Percentiles rank a stretch among this genome's conserved stretches.
Conservation (phyloP, 1,140 invertebrate species). For the Drosophila tsacasi region DNA sequence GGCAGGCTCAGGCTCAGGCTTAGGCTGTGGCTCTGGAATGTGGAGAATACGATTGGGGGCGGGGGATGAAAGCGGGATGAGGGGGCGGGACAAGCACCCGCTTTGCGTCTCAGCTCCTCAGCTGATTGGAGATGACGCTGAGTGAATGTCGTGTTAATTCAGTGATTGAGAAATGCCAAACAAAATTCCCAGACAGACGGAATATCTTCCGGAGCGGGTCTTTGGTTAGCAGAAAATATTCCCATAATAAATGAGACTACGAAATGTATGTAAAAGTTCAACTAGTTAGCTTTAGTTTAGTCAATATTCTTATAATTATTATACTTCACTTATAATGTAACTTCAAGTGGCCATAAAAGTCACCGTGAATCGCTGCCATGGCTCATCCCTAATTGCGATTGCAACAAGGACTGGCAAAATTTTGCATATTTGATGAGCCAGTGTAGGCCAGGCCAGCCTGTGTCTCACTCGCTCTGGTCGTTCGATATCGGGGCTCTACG, state of each 20-base stretch:
- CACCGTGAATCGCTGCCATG: slow-evolving; percentile 21
- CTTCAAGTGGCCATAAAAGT: slow-evolving; percentile 1
- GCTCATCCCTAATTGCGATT: slow-evolving; percentile 50
- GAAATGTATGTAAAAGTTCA: not conserved
- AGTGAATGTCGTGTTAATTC: slow-evolving; percentile 24
- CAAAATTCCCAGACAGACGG: slow-evolving; percentile 1
- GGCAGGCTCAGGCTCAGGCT: not conserved
- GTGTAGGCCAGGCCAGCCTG: not conserved
- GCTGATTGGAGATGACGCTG: slow-evolving; percentile 13
- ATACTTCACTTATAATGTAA: not conserved
- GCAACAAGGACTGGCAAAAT: slow-evolving; percentile 55
- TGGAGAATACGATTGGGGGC: not conserved
- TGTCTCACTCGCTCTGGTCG: slow-evolving; percentile 5
- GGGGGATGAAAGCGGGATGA: too few relatives aligned
- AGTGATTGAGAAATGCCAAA: slow-evolving; percentile 11
- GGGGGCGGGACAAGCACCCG: not conserved
- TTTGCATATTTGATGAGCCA: slow-evolving; percentile 78
- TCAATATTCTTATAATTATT: not conserved
- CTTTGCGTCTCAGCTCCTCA: not conserved
- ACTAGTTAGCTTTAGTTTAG: too few relatives aligned
- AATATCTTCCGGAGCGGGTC: too few relatives aligned
- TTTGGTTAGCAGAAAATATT: not conserved
- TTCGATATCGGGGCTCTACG: slow-evolving; percentile 21
- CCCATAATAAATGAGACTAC: not conserved
- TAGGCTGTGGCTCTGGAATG: not conserved